Evolutionary conservation across 2,113 vertebrate species (phyloP).

Genomic region (Erythrocercus mccallii): DNA sequence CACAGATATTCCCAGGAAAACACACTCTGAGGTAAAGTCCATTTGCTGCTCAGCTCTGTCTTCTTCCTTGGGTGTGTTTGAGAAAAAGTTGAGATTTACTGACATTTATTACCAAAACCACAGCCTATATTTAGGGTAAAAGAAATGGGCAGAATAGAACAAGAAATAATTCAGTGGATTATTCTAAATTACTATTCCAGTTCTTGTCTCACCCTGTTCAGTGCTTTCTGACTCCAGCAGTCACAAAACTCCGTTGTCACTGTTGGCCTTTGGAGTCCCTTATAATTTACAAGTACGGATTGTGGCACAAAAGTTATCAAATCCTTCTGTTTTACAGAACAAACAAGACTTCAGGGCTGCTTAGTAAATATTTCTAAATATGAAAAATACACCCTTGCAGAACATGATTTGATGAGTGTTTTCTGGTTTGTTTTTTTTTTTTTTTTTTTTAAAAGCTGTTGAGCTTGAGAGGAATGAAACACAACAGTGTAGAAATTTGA

Average conservation of each 20-base stretch:
- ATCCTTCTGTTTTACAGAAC: background rate
- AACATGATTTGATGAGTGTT: rapidly evolving
- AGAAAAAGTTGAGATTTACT: background rate
- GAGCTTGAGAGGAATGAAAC: background rate
- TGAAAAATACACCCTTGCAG: background rate
- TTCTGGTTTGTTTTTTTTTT: background rate
- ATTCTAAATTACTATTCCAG: background rate
- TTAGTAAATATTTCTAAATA: background rate
- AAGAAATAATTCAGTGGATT: background rate
- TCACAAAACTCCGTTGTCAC: background rate
- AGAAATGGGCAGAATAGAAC: background rate
- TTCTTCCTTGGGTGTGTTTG: constrained; percentile 2
- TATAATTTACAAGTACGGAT: background rate
- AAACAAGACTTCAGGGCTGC: background rate
- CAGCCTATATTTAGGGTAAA: background rate
- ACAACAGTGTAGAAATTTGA: background rate
- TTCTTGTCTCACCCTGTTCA: background rate
- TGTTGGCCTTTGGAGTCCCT: background rate
- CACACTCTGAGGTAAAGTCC: constrained; percentile 8
- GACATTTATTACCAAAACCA: background rate
- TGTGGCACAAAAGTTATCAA: background rate
- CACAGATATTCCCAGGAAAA: background rate
- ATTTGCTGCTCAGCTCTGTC: background rate
- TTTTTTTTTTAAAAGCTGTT: background rate
- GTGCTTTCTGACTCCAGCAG: background rate